These are phyloP conservation scores for Aphidius colemani DNA, from an alignment of 2,888 invertebrate genomes.

Conservation along the genomic window DNA sequence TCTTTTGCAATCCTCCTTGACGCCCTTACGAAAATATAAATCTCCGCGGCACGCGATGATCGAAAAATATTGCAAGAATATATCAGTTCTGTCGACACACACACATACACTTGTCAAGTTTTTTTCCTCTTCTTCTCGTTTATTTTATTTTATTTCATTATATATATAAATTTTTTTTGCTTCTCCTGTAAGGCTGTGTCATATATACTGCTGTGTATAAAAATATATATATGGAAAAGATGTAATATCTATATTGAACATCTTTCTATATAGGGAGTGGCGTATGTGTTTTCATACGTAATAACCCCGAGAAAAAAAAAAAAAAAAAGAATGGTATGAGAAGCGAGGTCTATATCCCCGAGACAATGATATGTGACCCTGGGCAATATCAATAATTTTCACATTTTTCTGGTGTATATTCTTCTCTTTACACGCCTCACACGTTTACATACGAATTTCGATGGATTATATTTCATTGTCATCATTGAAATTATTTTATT, in stretches of 20 bases:
- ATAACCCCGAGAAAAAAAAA: not conserved
- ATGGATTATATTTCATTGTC: not conserved
- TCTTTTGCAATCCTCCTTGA: constrained; percentile 18
- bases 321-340: constrained; percentile 7
- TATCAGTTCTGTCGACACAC: constrained; percentile 57
- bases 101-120: constrained; percentile 31
- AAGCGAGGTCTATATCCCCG: constrained; percentile 56
- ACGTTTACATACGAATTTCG: not conserved
- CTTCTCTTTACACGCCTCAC: constrained; percentile 30
- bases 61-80: constrained; percentile 61
- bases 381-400: constrained; percentile 60
- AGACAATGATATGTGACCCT: constrained; percentile 60
- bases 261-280: constrained; percentile 17
- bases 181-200: not conserved
- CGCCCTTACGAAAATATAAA: constrained; percentile 45
- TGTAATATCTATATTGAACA: constrained; percentile 15
- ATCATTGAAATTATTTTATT: not conserved
- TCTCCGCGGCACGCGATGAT: constrained; percentile 60
- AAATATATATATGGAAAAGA: constrained; percentile 2
- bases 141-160: no score
- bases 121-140: constrained; percentile 7
- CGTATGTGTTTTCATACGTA: constrained; percentile 10
- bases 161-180: constrained; percentile 20
- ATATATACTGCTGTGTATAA: constrained; percentile 5
- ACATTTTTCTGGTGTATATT: constrained; percentile 56